Base-by-base conservation (phyloP, 1,140 invertebrate genomes). In the Drosophila insularis region DNA sequence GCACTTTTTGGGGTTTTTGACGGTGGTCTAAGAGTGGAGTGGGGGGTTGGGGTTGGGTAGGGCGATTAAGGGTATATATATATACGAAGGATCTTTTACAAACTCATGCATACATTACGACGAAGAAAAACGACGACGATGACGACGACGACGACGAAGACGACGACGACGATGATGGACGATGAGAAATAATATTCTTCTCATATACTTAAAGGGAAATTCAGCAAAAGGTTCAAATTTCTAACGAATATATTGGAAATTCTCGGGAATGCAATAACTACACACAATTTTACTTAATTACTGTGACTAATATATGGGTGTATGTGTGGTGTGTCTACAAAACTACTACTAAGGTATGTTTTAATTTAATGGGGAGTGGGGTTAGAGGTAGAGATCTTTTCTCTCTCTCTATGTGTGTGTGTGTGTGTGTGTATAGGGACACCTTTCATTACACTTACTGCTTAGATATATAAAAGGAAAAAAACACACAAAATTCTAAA, bases 311-410 rank as follows among this genome's bases (percentile, higher is more conserved):
- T 43, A 31, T 43, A 13, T 37, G n/a, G 40, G 32, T 63, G n/a
- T 35, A 62, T 60, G 54, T 78, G 14, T 60, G 39, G 43, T 76
- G 43, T 46, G 35, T 71, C 84, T 87, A 87, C 84, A 87, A 87
- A 87, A 87, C 82, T 87, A 87, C 82, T 87, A 87, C 82, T 87
- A 87, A 87, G 82, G 82, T 87, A 80, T 81, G 81, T 81, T 76
- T 59, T 62, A 46, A 46, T 66, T 65, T 74, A 62, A 32, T 58
- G 68, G 60, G 64, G 63, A 55, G 60, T 17, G 17, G 32, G n/a
- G 14, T 32, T 14, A 19, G 8, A 8, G 19, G 39, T 5, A 17
- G 21, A 14, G n/a, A 10, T 39, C 7, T 31, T 14, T 10, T 27
- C 39, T 40, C 4, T 62, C 21, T 21, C n/a, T 17, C 5, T 11